Evolutionary conservation across 2,113 vertebrate genomes (phyloP).

Genomic region (Lynx canadensis): DNA sequence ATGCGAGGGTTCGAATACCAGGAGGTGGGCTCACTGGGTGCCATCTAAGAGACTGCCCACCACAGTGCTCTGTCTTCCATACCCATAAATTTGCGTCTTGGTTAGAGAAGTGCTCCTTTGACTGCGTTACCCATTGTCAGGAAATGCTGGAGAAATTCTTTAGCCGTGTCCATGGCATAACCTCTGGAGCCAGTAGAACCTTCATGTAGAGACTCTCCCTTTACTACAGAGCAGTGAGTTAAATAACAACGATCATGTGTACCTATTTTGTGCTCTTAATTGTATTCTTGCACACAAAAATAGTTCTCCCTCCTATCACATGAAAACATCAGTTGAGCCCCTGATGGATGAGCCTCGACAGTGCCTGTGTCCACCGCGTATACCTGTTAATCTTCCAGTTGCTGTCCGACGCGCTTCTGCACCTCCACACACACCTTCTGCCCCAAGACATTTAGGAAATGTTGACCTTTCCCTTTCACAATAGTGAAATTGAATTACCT

Average conservation of each 20-base stretch:
- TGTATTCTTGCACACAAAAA: background rate
- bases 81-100: background rate
- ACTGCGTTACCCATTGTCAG: background rate
- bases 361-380: background rate
- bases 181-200: background rate
- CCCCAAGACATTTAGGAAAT: background rate
- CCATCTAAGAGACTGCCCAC: accelerated
- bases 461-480: background rate
- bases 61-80: background rate
- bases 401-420: no score
- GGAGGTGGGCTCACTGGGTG: background rate
- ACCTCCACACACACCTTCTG: accelerated
- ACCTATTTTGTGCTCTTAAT: background rate
- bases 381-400: background rate
- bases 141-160: background rate
- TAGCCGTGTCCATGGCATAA: accelerated
- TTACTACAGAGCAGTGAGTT: background rate
- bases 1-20: accelerated
- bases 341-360: accelerated
- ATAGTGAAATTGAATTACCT: background rate
- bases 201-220: background rate
- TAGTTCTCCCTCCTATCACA: background rate
- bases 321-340: background rate
- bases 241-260: accelerated
- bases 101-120: background rate